Percentiles rank a stretch among this genome's conserved stretches.
These are phyloP conservation scores for Thalpophila matura DNA, from an alignment of 2,888 invertebrate genomes.

Conservation along the genomic window DNA sequence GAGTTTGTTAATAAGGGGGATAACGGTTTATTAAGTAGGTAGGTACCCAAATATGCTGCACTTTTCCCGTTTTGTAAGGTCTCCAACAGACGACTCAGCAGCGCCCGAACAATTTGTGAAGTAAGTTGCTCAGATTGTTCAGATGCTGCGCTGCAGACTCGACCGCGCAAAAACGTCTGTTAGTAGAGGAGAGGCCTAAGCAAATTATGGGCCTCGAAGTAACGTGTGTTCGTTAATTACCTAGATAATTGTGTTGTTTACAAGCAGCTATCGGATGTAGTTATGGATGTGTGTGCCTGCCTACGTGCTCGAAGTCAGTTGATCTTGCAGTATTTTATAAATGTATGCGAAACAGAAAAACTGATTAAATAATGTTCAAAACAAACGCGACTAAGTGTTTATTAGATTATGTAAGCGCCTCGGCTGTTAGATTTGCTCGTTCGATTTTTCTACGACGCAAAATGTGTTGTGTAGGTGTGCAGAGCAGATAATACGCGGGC, in stretches of 20 bases:
- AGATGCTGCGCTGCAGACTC: too few relatives aligned
- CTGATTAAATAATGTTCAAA: conserved; percentile 22
- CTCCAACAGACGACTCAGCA: too few relatives aligned
- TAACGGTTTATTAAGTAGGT: too few relatives aligned
- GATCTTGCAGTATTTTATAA: background rate
- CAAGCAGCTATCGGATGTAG: conserved; percentile 5
- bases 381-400: conserved; percentile 31
- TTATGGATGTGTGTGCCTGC: conserved; percentile 12
- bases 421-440: conserved; percentile 17
- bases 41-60: background rate
- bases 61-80: conserved; percentile 9
- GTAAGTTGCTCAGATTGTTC: too few relatives aligned
- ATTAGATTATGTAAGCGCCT: conserved; percentile 46
- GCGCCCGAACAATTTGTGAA: too few relatives aligned
- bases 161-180: too few relatives aligned
- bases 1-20: too few relatives aligned
- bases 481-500: conserved; percentile 65
- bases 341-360: background rate
- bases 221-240: conserved; percentile 1
- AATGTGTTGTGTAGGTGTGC: conserved; percentile 57
- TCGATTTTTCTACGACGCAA: conserved; percentile 68
- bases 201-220: background rate
- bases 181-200: too few relatives aligned
- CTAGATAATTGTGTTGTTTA: background rate
- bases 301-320: conserved; percentile 34